Conservation (phyloP, 2,797 vertebrate genomes). For the Aselliscus stoliczkanus region DNA sequence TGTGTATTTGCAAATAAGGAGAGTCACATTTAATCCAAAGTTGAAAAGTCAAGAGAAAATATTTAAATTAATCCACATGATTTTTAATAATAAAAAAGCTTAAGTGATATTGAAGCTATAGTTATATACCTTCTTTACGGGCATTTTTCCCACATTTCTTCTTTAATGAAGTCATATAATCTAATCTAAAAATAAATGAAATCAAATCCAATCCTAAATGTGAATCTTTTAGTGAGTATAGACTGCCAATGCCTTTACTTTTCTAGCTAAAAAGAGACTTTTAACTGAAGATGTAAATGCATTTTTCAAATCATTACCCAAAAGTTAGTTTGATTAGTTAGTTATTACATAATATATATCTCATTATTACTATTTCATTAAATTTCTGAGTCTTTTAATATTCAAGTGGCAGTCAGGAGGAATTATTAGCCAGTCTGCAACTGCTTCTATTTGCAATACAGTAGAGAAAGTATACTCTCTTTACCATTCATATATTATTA, state of each 20-base stretch:
- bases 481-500: neutral
- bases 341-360: neutral
- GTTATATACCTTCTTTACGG: neutral
- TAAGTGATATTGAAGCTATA: neutral
- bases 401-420: neutral
- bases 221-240: neutral
- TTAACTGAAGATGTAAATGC: neutral
- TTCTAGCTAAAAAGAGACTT: neutral
- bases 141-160: neutral
- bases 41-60: neutral
- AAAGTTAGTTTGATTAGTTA: neutral
- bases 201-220: neutral
- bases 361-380: neutral
- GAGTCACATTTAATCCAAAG: neutral
- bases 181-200: conserved; percentile 7
- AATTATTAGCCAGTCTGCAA: neutral
- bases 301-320: neutral
- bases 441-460: neutral
- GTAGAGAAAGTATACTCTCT: neutral
- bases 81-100: conserved; percentile 32
- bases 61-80: neutral
- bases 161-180: conserved; percentile 1
- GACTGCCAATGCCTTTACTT: neutral
- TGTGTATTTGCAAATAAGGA: neutral
- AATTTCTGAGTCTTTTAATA: neutral